phyloP scores from a whole-genome alignment of 2,888 invertebrate species.

The Acleris sparsana region DNA sequence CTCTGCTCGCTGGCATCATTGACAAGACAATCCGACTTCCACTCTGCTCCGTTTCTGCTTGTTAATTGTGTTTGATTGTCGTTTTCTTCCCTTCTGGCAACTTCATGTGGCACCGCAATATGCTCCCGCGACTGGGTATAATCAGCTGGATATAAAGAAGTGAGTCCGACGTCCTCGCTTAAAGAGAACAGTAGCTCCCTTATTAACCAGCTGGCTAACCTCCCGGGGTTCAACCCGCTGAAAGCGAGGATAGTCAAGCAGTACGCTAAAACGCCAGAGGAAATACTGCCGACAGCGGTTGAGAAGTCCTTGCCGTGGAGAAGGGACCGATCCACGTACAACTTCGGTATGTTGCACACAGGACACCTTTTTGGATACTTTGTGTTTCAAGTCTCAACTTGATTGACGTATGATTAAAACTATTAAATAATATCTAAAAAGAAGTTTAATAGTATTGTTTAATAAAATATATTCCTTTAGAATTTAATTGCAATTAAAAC shows the following conservation, averaged over 20 bases:
- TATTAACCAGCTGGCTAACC: slow-evolving; percentile 87
- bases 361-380: slow-evolving; percentile 54
- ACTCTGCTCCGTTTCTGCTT: slow-evolving; percentile 66
- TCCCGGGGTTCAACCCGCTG: slow-evolving; percentile 87
- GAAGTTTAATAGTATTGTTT: no score
- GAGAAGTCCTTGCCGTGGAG: slow-evolving; percentile 94
- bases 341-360: slow-evolving; percentile 86
- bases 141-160: slow-evolving; percentile 80
- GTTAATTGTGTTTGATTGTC: slow-evolving; percentile 77
- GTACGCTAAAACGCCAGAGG: slow-evolving; percentile 85
- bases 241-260: slow-evolving; percentile 88
- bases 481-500: no score
- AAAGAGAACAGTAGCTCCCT: slow-evolving; percentile 87
- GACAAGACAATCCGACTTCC: slow-evolving; percentile 37
- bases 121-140: slow-evolving; percentile 70
- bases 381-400: slow-evolving; percentile 43
- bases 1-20: slow-evolving; percentile 31
- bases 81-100: slow-evolving; percentile 83
- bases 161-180: slow-evolving; percentile 83
- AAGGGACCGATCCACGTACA: slow-evolving; percentile 88
- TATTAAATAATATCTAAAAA: slow-evolving; percentile 32
- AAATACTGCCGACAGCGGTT: slow-evolving; percentile 88
- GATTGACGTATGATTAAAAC: slow-evolving; percentile 55
- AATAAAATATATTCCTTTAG: no score
- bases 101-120: slow-evolving; percentile 78